Evolutionary conservation across 2,888 invertebrate genomes (phyloP).

Genomic region (Thymelicus lineola): DNA sequence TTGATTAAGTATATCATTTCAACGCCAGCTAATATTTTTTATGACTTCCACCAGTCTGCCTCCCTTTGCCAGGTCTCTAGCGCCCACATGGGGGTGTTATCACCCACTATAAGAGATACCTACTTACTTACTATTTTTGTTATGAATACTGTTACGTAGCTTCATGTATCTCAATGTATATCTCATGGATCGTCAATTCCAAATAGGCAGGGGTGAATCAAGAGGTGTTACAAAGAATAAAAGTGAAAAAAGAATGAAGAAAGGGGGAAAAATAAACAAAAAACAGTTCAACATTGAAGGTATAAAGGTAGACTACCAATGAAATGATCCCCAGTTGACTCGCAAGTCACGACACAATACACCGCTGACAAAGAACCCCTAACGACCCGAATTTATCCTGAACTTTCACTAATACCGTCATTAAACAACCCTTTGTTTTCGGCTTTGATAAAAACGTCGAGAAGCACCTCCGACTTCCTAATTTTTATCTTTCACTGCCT

Average conservation of each 20-base stretch:
- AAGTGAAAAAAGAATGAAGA: conserved; percentile 12
- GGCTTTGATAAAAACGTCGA: conserved; percentile 79
- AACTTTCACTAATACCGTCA: conserved; percentile 83
- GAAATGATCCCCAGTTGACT: conserved; percentile 55
- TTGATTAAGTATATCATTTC: too few relatives aligned
- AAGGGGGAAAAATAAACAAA: conserved; percentile 15
- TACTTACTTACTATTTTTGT: too few relatives aligned
- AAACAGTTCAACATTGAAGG: conserved; percentile 18
- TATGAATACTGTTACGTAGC: too few relatives aligned
- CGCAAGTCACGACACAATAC: conserved; percentile 67
- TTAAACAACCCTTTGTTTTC: conserved; percentile 83
- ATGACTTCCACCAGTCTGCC: too few relatives aligned
- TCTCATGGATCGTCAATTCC: background rate
- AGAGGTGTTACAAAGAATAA: conserved; percentile 1
- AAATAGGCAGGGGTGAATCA: background rate
- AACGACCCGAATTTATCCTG: conserved; percentile 81
- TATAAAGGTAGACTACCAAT: conserved; percentile 32
- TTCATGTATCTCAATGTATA: too few relatives aligned
- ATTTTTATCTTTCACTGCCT: conserved; percentile 78
- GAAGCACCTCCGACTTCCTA: conserved; percentile 72
- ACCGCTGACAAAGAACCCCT: conserved; percentile 75
- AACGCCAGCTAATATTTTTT: too few relatives aligned
- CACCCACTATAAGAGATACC: too few relatives aligned
- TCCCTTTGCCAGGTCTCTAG: too few relatives aligned
- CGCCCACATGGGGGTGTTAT: too few relatives aligned